Evolutionary conservation across 2,797 vertebrate species (phyloP).

Genomic region (Todus mexicanus): DNA sequence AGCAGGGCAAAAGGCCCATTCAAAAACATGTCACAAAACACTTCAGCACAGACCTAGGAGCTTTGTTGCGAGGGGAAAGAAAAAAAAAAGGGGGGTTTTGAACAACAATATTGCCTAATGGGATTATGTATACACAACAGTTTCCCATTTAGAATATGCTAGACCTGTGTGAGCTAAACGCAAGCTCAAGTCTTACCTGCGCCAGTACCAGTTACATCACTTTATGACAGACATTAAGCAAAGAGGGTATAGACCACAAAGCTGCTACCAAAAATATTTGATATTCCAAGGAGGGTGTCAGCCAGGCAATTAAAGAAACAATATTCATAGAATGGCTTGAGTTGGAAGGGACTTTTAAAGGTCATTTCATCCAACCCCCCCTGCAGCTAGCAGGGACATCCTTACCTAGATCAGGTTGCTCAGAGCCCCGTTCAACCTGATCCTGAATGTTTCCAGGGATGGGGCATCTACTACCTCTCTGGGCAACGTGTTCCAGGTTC

Average conservation of each 20-base stretch:
- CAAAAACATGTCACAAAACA: slow-evolving; percentile 47
- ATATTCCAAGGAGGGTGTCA: background rate
- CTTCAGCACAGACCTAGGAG: background rate
- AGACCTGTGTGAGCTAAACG: background rate
- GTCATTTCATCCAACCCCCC: no score
- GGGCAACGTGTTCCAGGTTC: no score
- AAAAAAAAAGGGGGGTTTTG: background rate
- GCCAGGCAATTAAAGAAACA: background rate
- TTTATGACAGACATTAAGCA: background rate
- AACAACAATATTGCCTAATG: slow-evolving; percentile 4
- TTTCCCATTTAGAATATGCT: background rate
- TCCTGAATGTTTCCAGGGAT: no score
- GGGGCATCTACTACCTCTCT: no score
- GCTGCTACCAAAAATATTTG: background rate
- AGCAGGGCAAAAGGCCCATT: slow-evolving; percentile 45
- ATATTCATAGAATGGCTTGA: background rate
- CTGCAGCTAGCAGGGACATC: no score
- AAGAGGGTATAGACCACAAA: background rate
- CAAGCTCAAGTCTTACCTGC: background rate
- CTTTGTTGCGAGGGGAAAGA: background rate
- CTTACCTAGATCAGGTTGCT: no score
- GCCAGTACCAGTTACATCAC: background rate
- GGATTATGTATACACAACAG: background rate
- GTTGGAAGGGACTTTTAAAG: no score
- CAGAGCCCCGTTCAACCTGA: no score